Evolutionary conservation across 2,888 invertebrate genomes (phyloP).

Genomic region (Ariolimax columbianus): DNA sequence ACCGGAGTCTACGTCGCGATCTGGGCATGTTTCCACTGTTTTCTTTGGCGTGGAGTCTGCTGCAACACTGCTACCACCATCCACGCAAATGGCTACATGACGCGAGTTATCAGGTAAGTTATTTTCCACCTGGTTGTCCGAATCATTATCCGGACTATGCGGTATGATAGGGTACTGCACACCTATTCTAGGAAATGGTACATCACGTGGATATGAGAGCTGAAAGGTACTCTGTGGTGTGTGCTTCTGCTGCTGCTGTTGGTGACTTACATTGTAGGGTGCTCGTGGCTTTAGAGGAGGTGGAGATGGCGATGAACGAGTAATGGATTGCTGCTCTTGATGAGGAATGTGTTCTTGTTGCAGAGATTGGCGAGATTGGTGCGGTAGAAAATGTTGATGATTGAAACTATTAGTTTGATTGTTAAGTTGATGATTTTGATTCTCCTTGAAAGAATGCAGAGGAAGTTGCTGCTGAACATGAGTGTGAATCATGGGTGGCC

Average conservation of each 20-base stretch:
- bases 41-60: not conserved
- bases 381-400: not conserved
- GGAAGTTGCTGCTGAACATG: slow-evolving; percentile 27
- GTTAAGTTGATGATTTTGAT: not conserved
- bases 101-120: not conserved
- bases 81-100: slow-evolving; percentile 5
- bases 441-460: slow-evolving; percentile 1
- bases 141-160: not conserved
- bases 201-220: not conserved
- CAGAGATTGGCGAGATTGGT: not conserved
- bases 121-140: not conserved
- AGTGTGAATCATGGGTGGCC: slow-evolving; percentile 26
- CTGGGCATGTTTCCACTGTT: not conserved
- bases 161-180: slow-evolving; percentile 14
- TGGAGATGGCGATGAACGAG: not conserved
- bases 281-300: not conserved
- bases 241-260: slow-evolving; percentile 25
- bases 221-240: not conserved
- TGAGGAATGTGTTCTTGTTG: not conserved
- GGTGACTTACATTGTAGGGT: not conserved
- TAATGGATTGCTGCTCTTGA: slow-evolving; percentile 2
- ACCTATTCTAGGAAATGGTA: not conserved
- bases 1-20: slow-evolving; percentile 40
- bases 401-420: not conserved
- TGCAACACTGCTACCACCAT: not conserved